Evolutionary conservation across 1,140 invertebrate genomes (phyloP).

Genomic region (Ridgeia piscesae): DNA sequence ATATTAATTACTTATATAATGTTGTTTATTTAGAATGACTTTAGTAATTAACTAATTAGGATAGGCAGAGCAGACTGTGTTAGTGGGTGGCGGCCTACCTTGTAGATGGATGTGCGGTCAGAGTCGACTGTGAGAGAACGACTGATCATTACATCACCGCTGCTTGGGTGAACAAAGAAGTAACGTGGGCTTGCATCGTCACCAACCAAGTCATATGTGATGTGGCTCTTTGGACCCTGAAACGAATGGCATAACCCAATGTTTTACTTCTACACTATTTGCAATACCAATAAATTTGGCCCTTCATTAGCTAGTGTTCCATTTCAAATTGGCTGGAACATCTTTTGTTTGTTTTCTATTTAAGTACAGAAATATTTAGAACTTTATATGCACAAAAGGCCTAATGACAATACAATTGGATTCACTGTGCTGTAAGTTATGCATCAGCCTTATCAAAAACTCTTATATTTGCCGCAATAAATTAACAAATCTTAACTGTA

Average conservation of each 20-base stretch:
- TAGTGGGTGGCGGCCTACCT: not conserved
- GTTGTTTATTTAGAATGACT: too few relatives aligned
- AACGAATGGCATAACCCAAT: not conserved
- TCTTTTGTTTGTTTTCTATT: too few relatives aligned
- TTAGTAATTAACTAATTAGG: too few relatives aligned
- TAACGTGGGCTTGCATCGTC: constrained; percentile 16
- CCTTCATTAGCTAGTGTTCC: not conserved
- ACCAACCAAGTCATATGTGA: constrained; percentile 15
- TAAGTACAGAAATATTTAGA: too few relatives aligned
- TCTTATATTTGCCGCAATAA: too few relatives aligned
- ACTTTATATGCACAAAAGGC: too few relatives aligned
- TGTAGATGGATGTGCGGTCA: not conserved
- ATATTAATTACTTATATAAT: too few relatives aligned
- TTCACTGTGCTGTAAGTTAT: too few relatives aligned
- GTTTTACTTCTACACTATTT: not conserved
- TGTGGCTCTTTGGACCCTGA: constrained; percentile 28
- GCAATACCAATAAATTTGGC: not conserved
- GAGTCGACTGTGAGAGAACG: constrained; percentile 15
- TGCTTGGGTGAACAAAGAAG: constrained; percentile 26
- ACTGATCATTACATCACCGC: constrained; percentile 22
- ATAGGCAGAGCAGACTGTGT: not conserved
- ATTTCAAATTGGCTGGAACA: too few relatives aligned
- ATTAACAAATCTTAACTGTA: too few relatives aligned
- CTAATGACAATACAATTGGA: too few relatives aligned
- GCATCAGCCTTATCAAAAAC: too few relatives aligned